Evolutionary conservation across 2,797 vertebrate genomes (phyloP).

Genomic region (Trachurus trachurus): DNA sequence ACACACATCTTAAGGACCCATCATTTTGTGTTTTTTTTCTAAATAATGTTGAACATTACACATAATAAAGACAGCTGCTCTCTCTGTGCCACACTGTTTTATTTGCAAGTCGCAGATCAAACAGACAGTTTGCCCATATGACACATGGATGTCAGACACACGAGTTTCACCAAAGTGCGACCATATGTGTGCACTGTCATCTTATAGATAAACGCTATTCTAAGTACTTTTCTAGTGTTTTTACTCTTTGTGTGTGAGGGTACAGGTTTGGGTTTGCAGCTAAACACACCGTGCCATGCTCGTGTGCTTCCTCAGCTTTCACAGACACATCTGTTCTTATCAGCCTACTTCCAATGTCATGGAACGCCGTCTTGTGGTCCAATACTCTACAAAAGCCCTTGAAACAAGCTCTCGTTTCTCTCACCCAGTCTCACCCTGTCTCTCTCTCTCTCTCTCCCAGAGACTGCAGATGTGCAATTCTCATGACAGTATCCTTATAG

Average conservation of each 20-base stretch:
- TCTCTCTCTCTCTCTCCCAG: slow-evolving; percentile 39
- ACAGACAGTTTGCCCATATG: background rate
- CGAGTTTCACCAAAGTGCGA: no score
- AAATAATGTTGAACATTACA: background rate
- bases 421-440: slow-evolving; percentile 8
- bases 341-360: no score
- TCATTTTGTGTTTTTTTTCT: background rate
- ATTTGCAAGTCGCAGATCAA: background rate
- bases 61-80: background rate
- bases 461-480: slow-evolving; percentile 39
- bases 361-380: background rate
- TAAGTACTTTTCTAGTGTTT: background rate
- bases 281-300: slow-evolving; percentile 4
- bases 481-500: slow-evolving; percentile 58
- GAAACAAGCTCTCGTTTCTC: slow-evolving; percentile 7
- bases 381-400: background rate
- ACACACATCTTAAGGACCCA: background rate
- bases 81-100: no score
- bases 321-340: slow-evolving; percentile 1
- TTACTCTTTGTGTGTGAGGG: slow-evolving; percentile 1
- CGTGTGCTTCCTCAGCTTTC: background rate
- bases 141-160: no score
- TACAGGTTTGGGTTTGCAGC: background rate
- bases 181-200: background rate
- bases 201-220: background rate